A percentile compares a stretch with the other conserved stretches of the same genome.
phyloP scores from a whole-genome alignment of 2,113 vertebrate genomes.

The Sarotherodon lohbergeri region DNA sequence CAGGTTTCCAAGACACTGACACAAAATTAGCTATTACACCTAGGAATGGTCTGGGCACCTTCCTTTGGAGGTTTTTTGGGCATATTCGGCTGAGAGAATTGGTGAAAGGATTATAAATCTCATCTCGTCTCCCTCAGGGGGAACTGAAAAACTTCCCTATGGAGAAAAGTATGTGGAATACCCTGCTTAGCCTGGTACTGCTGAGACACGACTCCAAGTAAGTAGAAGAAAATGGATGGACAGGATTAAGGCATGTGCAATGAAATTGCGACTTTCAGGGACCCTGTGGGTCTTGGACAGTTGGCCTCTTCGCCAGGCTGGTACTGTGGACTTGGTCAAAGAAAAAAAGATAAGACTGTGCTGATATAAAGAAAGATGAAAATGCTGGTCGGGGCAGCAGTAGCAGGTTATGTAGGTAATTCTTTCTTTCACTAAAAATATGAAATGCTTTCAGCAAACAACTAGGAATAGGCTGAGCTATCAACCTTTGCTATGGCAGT shows the following conservation, averaged over 20 bases:
- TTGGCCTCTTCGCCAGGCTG: background rate
- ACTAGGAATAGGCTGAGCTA: background rate
- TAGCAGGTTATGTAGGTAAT: background rate
- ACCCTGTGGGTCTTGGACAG: background rate
- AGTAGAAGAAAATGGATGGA: background rate
- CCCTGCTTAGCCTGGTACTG: background rate
- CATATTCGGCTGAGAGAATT: rapidly evolving
- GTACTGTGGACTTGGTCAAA: background rate
- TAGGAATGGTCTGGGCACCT: background rate
- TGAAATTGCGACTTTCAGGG: background rate
- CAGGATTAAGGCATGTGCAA: background rate
- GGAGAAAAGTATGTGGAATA: background rate
- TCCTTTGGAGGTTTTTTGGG: background rate
- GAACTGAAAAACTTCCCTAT: background rate
- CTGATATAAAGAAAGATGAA: background rate
- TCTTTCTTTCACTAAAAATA: background rate
- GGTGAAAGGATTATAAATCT: background rate
- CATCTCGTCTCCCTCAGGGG: rapidly evolving
- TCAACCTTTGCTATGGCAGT: background rate
- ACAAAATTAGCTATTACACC: background rate
- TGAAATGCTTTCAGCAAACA: background rate
- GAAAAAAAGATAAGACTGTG: background rate
- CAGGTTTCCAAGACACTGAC: background rate
- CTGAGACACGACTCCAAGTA: background rate
- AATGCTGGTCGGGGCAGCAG: background rate